Evolutionary conservation across 2,888 invertebrate species (phyloP).

Genomic region (Drosophila anceps): DNA sequence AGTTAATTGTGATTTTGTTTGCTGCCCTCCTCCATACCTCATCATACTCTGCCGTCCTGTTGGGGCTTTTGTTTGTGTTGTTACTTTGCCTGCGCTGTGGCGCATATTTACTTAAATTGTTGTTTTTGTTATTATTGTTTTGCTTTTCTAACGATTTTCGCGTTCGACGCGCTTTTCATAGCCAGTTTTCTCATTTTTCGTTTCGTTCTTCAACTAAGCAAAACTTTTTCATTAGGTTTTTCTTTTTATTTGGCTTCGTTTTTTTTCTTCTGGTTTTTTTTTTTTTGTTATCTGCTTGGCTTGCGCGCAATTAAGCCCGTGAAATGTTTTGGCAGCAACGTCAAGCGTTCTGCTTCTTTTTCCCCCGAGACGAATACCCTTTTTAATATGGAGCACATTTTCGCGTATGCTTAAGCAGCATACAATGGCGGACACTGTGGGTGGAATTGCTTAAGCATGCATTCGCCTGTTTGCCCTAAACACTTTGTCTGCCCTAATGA

Average conservation of each 20-base stretch:
- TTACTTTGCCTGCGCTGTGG: slow-evolving; percentile 67
- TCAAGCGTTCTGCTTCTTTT: slow-evolving; percentile 6
- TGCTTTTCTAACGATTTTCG: slow-evolving; percentile 65
- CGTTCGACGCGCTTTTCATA: slow-evolving; percentile 64
- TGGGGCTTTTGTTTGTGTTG: slow-evolving; percentile 62
- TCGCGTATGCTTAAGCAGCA: slow-evolving; percentile 38
- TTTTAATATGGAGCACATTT: slow-evolving; percentile 66
- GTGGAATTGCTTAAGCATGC: slow-evolving; percentile 37
- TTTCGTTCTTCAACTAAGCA: slow-evolving; percentile 26
- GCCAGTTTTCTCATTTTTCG: slow-evolving; percentile 34
- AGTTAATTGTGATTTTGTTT: slow-evolving; percentile 82
- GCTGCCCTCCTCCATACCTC: slow-evolving; percentile 39
- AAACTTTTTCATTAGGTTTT: slow-evolving; percentile 76
- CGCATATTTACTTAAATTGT: slow-evolving; percentile 73
- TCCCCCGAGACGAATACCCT: slow-evolving; percentile 63
- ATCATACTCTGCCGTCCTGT: slow-evolving; percentile 3
- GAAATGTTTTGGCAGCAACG: slow-evolving; percentile 63
- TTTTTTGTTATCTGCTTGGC: slow-evolving; percentile 69
- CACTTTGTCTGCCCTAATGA: slow-evolving; percentile 68
- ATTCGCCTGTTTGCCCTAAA: slow-evolving; percentile 50
- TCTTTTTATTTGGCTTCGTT: slow-evolving; percentile 1
- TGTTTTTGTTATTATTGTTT: slow-evolving; percentile 68
- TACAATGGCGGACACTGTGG: slow-evolving; percentile 4
- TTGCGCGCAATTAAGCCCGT: slow-evolving; percentile 76
- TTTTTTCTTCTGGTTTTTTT: not conserved